These are phyloP conservation scores for Sepiola atlantica DNA, from an alignment of 2,888 invertebrate species.

Conservation along the genomic window DNA sequence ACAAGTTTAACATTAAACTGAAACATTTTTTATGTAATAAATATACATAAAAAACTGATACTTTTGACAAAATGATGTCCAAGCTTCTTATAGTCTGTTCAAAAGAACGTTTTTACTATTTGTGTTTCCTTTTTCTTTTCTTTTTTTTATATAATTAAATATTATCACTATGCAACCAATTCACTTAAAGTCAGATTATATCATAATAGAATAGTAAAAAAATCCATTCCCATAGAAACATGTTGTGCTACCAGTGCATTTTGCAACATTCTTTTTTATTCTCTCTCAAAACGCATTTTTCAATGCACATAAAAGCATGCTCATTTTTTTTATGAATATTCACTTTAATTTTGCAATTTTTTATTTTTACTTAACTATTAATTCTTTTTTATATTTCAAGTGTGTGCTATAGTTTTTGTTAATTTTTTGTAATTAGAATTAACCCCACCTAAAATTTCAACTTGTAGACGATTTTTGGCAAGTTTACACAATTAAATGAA, in stretches of 20 bases:
- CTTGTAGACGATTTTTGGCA: neutral
- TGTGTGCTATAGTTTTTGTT: neutral
- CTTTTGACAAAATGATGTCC: neutral
- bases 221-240: neutral
- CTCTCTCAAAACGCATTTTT: neutral
- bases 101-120: neutral
- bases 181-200: neutral
- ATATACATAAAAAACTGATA: neutral
- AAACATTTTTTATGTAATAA: neutral
- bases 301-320: slow-evolving; percentile 19
- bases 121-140: neutral
- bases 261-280: neutral
- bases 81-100: slow-evolving; percentile 21
- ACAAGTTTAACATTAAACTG: neutral
- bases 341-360: neutral
- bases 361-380: neutral
- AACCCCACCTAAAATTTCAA: neutral
- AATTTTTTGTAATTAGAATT: neutral
- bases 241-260: neutral
- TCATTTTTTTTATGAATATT: neutral
- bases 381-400: neutral
- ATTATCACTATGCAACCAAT: neutral
- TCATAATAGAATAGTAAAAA: slow-evolving; percentile 32
- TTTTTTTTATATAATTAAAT: neutral
- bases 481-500: neutral